Evolutionary conservation across 2,113 vertebrate species (phyloP).

Genomic region (Eclectus roratus): DNA sequence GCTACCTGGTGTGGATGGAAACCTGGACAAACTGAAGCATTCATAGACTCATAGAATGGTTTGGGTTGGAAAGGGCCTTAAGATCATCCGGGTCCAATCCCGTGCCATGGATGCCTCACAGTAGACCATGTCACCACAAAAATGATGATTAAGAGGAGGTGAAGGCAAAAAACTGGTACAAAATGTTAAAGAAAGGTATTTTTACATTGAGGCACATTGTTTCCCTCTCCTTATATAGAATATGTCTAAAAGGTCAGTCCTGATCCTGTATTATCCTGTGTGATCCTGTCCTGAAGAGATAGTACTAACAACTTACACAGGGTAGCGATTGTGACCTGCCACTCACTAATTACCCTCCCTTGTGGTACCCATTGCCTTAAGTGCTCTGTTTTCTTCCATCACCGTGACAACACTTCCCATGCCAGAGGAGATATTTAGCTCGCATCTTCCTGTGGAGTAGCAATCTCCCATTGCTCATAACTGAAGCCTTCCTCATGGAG

Average conservation of each 20-base stretch:
- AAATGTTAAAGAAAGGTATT: neutral
- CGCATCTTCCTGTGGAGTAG: neutral
- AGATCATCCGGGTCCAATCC: neutral
- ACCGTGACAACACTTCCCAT: neutral
- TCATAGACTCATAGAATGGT: neutral
- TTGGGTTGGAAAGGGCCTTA: neutral
- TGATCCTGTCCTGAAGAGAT: neutral
- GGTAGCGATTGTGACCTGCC: neutral
- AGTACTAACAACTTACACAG: neutral
- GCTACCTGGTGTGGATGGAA: neutral
- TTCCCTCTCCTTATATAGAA: neutral
- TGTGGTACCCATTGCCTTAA: neutral
- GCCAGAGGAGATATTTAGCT: neutral
- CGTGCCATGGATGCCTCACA: neutral
- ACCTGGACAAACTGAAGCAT: neutral
- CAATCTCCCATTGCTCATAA: neutral
- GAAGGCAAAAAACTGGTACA: neutral
- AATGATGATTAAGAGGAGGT: neutral
- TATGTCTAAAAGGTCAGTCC: neutral
- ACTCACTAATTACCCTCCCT: neutral
- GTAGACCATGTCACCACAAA: neutral
- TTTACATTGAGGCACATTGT: neutral
- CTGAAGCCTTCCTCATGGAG: neutral
- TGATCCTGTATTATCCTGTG: neutral
- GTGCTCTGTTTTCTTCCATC: neutral